Conservation (phyloP, 2,888 invertebrate genomes). For the Archaeoteleia sp. region DNA sequence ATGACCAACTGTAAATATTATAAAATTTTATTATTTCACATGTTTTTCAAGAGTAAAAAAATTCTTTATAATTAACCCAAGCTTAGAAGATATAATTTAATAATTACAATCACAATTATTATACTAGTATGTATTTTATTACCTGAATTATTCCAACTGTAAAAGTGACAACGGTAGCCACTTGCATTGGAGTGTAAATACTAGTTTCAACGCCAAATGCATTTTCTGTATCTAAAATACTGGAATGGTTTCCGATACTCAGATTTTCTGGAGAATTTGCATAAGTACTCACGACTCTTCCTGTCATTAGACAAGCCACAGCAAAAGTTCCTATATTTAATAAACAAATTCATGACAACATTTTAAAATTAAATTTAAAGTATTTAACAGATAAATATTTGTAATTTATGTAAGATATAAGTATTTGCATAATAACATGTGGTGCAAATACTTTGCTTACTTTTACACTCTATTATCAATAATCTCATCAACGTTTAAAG, state of each 20-base stretch:
- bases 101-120: slow-evolving; percentile 2
- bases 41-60: not conserved
- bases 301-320: slow-evolving; percentile 92
- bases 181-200: slow-evolving; percentile 78
- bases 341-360: slow-evolving; percentile 3
- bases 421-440: no score
- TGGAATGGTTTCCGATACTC: slow-evolving; percentile 39
- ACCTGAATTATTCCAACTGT: slow-evolving; percentile 88
- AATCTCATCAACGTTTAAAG: no score
- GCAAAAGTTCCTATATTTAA: slow-evolving; percentile 84
- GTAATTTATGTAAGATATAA: not conserved
- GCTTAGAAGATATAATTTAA: not conserved
- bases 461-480: no score
- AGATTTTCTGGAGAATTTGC: slow-evolving; percentile 52
- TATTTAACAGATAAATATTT: no score
- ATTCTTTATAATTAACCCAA: not conserved
- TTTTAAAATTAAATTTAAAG: no score
- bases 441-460: no score
- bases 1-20: slow-evolving; percentile 79
- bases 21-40: not conserved
- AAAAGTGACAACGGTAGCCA: slow-evolving; percentile 86
- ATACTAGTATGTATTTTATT: slow-evolving; percentile 41
- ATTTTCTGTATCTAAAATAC: slow-evolving; percentile 31
- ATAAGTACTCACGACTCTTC: slow-evolving; percentile 82
- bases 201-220: no score